Conservation (phyloP, 2,797 vertebrate genomes). For the Micromesistius poutassou region DNA sequence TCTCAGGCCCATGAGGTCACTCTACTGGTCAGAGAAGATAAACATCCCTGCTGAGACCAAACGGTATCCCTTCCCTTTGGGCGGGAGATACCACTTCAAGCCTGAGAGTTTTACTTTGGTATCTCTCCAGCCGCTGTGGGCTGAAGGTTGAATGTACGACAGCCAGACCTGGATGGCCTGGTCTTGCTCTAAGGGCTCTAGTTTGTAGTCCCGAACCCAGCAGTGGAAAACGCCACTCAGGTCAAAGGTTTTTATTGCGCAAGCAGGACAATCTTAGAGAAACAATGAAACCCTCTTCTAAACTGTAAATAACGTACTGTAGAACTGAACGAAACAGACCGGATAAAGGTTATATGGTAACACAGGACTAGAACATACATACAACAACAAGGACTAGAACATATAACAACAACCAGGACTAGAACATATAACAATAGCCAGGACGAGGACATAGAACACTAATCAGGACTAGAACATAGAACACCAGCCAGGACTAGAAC, state of each 20-base stretch:
- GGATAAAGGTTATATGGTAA: not conserved
- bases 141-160: not conserved
- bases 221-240: not conserved
- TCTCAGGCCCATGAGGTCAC: constrained; percentile 18
- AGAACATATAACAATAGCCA: no score
- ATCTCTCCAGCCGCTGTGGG: not conserved
- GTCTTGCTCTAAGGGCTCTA: not conserved
- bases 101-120: not conserved
- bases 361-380: not conserved
- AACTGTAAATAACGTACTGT: not conserved
- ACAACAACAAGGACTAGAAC: no score
- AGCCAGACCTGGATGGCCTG: not conserved
- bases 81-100: not conserved
- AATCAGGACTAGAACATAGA: not conserved
- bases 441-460: no score
- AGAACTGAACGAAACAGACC: not conserved
- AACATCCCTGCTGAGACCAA: constrained; percentile 19
- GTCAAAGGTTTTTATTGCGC: not conserved
- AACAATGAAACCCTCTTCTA: not conserved
- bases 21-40: constrained; percentile 7
- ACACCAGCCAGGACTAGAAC: no score
- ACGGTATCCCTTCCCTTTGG: constrained; percentile 7
- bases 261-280: not conserved
- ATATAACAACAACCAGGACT: not conserved
- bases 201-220: not conserved